phyloP scores from a whole-genome alignment of 2,113 vertebrate species.

The Anas platyrhynchos region DNA sequence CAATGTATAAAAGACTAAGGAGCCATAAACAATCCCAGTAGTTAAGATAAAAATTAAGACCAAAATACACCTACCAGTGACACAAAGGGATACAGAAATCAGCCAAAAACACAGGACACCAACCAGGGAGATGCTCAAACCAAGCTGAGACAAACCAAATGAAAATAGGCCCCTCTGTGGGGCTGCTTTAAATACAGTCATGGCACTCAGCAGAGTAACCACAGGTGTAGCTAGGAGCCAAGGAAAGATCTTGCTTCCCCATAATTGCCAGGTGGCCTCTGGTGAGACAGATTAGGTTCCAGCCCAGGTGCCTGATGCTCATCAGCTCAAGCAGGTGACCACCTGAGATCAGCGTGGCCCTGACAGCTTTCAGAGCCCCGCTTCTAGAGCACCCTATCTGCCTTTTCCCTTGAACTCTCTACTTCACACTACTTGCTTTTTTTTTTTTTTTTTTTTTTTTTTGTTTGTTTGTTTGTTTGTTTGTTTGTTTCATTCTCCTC shows the following conservation, averaged over 20 bases:
- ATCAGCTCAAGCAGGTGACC: background rate
- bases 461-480: too few relatives aligned
- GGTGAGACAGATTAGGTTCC: background rate
- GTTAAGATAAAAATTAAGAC: background rate
- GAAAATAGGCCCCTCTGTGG: fast-evolving
- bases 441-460: too few relatives aligned
- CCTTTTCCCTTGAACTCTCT: background rate
- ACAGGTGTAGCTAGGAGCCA: background rate
- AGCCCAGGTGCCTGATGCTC: background rate
- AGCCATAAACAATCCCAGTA: background rate
- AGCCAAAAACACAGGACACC: background rate
- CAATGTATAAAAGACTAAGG: background rate
- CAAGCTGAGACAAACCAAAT: background rate
- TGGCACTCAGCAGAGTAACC: background rate
- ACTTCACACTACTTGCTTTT: background rate
- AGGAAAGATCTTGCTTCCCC: background rate
- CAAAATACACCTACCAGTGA: fast-evolving
- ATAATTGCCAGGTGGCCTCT: background rate
- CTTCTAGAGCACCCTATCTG: background rate
- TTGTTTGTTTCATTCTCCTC: background rate
- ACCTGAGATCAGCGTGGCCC: background rate
- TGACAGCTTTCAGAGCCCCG: background rate
- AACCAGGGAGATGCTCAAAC: fast-evolving
- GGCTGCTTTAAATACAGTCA: background rate
- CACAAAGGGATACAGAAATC: background rate